Evolutionary conservation across 2,888 invertebrate species (phyloP).

Genomic region (Synanthedon tipuliformis): DNA sequence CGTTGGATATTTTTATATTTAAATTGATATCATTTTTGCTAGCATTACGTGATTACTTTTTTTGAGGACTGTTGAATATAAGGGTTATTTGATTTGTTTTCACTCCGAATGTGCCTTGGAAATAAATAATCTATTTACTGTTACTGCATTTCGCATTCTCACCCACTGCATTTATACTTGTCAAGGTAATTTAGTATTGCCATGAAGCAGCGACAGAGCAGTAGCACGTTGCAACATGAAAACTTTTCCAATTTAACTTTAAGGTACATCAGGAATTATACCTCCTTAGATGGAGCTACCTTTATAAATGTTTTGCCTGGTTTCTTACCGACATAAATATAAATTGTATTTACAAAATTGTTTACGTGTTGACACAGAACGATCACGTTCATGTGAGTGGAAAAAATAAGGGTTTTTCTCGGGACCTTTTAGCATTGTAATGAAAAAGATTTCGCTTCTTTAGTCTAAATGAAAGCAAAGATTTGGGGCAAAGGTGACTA

Average conservation of each 20-base stretch:
- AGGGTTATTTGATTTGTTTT: too few species aligned
- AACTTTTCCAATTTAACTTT: constrained; percentile 63
- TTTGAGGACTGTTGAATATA: too few species aligned
- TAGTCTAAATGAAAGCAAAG: neutral
- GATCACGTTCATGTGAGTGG: neutral
- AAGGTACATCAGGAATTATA: constrained; percentile 44
- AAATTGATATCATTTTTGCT: too few species aligned
- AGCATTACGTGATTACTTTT: too few species aligned
- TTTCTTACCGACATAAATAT: neutral
- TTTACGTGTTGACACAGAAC: neutral
- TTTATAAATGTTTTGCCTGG: neutral
- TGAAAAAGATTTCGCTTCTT: neutral
- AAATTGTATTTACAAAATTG: neutral
- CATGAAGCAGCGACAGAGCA: constrained; percentile 26
- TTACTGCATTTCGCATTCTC: neutral
- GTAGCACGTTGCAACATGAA: constrained; percentile 36
- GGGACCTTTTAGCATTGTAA: neutral
- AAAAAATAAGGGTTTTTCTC: neutral
- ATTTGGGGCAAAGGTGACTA: constrained; percentile 19
- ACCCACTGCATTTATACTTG: neutral
- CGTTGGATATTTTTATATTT: too few species aligned
- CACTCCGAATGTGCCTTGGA: too few species aligned
- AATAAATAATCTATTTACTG: constrained; percentile 7
- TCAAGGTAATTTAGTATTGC: constrained; percentile 16
- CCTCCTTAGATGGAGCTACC: constrained; percentile 31